Evolutionary conservation across 2,888 invertebrate species (phyloP).

Genomic region (Selenia dentaria): DNA sequence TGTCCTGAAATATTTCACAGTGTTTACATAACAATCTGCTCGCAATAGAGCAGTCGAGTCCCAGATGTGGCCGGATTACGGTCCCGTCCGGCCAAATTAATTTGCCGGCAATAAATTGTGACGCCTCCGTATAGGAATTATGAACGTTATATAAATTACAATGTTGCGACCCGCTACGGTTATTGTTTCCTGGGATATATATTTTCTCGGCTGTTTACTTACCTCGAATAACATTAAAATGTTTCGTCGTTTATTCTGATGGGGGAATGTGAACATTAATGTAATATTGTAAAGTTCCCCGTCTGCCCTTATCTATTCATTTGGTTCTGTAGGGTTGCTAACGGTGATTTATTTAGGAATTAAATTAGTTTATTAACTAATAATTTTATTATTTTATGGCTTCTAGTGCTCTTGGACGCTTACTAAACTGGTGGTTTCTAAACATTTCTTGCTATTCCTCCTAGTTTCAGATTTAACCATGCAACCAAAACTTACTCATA

Average conservation of each 20-base stretch:
- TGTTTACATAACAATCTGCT: background rate
- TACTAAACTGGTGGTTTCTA: too few species aligned
- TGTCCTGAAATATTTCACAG: background rate
- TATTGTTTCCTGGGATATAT: constrained; percentile 42
- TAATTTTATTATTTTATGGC: too few species aligned
- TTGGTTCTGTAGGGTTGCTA: background rate
- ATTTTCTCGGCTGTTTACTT: constrained; percentile 19
- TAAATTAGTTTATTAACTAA: too few species aligned
- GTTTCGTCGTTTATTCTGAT: constrained; percentile 8
- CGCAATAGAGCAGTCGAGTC: constrained; percentile 4
- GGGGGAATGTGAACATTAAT: background rate
- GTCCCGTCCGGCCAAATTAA: constrained; percentile 52
- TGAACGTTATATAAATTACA: constrained; percentile 55
- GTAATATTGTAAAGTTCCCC: background rate
- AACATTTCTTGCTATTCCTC: too few species aligned
- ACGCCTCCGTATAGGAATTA: constrained; percentile 24
- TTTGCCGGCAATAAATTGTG: constrained; percentile 58
- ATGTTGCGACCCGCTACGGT: constrained; percentile 35
- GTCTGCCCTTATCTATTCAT: background rate
- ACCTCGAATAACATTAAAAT: constrained; percentile 4
- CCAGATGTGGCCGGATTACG: constrained; percentile 54
- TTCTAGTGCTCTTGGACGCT: too few species aligned
- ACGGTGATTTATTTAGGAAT: background rate
- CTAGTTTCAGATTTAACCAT: too few species aligned
- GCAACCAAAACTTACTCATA: too few species aligned